Conservation (phyloP, 2,113 vertebrate genomes). For the Mirza zaza region DNA sequence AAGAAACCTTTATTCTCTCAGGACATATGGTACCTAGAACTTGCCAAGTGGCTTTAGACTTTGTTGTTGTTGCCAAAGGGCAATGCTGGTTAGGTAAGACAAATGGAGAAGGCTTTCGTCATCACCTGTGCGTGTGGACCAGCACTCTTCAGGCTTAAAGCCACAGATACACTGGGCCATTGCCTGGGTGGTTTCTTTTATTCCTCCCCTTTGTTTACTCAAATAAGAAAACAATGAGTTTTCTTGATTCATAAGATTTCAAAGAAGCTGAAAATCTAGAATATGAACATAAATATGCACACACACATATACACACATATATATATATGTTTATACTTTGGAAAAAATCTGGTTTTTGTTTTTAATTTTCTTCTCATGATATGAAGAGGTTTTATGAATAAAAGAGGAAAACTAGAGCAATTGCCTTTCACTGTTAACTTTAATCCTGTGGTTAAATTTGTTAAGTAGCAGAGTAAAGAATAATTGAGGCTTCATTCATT, state of each 20-base stretch:
- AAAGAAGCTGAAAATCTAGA: not conserved
- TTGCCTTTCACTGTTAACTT: not conserved
- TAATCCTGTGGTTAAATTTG: not conserved
- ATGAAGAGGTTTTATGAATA: not conserved
- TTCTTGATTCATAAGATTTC: not conserved
- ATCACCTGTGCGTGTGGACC: accelerated
- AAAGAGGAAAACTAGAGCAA: not conserved
- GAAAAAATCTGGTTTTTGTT: not conserved
- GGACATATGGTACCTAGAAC: not conserved
- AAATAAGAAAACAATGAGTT: not conserved
- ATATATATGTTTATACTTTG: not conserved
- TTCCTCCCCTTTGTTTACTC: not conserved
- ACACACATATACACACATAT: too few species aligned
- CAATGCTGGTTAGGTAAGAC: not conserved
- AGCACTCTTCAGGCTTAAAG: not conserved
- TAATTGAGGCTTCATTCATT: not conserved
- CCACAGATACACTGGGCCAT: not conserved
- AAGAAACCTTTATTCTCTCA: not conserved
- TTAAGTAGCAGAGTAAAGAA: not conserved
- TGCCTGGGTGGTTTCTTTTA: not conserved
- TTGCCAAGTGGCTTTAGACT: not conserved
- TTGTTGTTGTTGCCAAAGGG: not conserved
- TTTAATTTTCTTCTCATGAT: not conserved
- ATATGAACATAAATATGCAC: not conserved
- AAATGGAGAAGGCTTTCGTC: not conserved